Evolutionary conservation across 30 jellyfish, hydroid and myxozoan genomes (phyloP).

Genomic region (Phacellophora camtschatica): DNA sequence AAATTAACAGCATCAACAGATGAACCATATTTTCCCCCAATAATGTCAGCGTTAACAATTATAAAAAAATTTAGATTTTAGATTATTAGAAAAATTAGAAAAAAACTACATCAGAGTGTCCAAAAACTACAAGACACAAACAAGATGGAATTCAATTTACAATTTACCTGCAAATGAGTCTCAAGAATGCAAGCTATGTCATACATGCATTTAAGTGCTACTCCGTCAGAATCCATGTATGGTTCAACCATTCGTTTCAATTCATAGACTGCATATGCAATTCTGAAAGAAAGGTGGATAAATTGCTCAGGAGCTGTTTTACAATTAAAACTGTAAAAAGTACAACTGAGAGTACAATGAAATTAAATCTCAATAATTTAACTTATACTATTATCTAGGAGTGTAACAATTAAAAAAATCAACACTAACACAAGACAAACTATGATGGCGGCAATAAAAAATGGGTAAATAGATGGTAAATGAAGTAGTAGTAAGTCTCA

Average conservation of each 20-base stretch:
- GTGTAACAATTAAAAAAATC: no score
- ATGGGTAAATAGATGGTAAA: neutral
- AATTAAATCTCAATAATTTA: no score
- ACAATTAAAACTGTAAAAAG: no score
- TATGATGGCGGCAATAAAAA: neutral
- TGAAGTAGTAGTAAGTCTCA: neutral
- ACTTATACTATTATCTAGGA: no score
- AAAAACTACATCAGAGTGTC: no score
- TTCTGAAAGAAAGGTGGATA: neutral
- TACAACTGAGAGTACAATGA: neutral
- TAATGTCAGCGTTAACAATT: no score
- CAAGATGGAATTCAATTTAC: no score
- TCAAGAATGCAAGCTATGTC: conserved; percentile 47
- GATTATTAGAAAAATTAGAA: no score
- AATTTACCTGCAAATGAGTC: conserved; percentile 23
- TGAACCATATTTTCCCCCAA: neutral
- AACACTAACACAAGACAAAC: neutral
- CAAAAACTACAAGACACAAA: no score
- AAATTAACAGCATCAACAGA: neutral
- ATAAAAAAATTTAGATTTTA: no score
- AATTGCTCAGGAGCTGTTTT: no score
- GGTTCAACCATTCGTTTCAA: conserved; percentile 30
- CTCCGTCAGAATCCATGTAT: neutral
- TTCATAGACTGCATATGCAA: conserved; percentile 51
- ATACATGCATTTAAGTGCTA: conserved; percentile 37